Conservation (phyloP, 2,888 invertebrate species). For the Pyrrhosoma nymphula region DNA sequence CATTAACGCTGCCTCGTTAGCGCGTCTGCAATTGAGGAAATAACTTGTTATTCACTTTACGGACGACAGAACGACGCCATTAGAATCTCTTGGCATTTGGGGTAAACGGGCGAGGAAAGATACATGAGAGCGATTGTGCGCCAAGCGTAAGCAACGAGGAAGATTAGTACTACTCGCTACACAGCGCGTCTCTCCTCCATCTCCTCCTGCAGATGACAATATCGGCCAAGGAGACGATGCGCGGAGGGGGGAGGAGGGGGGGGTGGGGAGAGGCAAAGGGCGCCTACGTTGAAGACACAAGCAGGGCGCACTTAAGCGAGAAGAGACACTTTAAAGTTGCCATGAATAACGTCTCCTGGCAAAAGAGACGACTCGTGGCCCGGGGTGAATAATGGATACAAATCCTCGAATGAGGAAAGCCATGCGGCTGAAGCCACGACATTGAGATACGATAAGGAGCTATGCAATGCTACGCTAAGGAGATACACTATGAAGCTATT, state of each 20-base stretch:
- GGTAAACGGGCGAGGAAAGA: conserved; percentile 8
- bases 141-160: not conserved
- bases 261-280: not conserved
- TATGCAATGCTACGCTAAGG: too few species aligned
- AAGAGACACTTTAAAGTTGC: not conserved
- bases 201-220: not conserved
- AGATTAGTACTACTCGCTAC: not conserved
- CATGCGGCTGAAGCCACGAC: not conserved
- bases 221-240: not conserved
- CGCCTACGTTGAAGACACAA: not conserved
- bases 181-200: not conserved
- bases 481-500: too few species aligned
- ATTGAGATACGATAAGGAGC: not conserved
- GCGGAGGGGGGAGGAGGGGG: not conserved
- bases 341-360: not conserved
- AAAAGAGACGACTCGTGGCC: not conserved
- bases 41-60: conserved; percentile 57
- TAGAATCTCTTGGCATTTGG: not conserved
- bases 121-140: not conserved
- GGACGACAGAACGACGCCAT: not conserved
- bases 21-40: conserved; percentile 47
- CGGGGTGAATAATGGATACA: not conserved
- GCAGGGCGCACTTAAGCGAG: not conserved
- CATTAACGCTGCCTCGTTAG: not conserved
- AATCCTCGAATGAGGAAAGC: not conserved